Base-by-base conservation (phyloP, 2,888 invertebrate species). In the Stenolophus ochropezus region DNA sequence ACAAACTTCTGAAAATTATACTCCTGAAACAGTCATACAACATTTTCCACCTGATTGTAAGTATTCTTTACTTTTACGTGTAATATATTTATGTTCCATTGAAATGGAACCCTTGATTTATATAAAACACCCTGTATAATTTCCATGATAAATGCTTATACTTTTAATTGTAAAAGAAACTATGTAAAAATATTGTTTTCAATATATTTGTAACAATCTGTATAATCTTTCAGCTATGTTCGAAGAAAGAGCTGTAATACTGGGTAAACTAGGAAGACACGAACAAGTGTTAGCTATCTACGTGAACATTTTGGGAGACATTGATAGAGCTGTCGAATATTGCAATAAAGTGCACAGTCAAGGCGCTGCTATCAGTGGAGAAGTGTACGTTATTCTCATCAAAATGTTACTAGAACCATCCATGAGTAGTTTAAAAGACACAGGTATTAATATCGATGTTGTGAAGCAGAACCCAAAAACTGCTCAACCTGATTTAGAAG, bases 261-360 rank as follows among this genome's bases (percentile, higher is more conserved):
- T 98, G 53, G 98, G 98, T 0, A 94, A 96, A 85, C 90, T 98
- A 21, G 97, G 96, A 0, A 91, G 95, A 83, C 98, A 99, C 88
- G 96, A 98, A 86, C 96, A 98, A 87, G 98, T 97, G 0, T 90
- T 99, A 65, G 94, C 96, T 0, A 96, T 99, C 86, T 98, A 98
- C 88, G 94, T 98, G 18, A 94, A 96, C 86, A 93, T 97, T 33
- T 91, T 99, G 82, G 94, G 96, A 51, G 95, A 99, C 88, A 92
- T 95, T 0, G 90, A 93, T 2, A 93, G 94, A 86, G 99, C 99
- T 0, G 94, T 96, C 83, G 91, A 93, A 81, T 99, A 97, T 89
- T 97, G 97, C 87, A 93, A 94, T 85, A 93, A 92, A 83, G 93
- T 95, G 65, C 94, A 93, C 86, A 88, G 90, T 1, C 89, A 87